Evolutionary conservation across 2,888 invertebrate species (phyloP), one percentile per base, ranked within the genome.

Genomic region (Cataglyphis altisquamis): DNA sequence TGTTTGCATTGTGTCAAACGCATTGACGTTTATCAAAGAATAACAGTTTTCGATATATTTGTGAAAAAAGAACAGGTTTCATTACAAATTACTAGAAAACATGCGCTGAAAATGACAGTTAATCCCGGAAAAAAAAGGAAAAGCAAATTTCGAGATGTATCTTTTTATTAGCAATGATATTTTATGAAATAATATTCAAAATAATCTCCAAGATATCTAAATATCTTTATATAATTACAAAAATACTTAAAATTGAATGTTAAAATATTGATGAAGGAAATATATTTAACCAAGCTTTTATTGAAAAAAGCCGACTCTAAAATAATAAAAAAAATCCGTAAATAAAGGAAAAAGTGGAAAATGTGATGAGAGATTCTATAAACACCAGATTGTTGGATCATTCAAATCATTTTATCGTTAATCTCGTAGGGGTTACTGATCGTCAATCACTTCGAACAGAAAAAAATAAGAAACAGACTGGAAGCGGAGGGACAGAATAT

Each of bases 1-100:
- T 29, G 21, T 52, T 36, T 25, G 12, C 21, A 15, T 32, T 57
- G 41, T 21, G 32, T 32, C 70, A 12, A 45, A 57, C 32, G 8
- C 57, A 55, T 75, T 45, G 66, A 32, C 77, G 41, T 78, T 78
- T 70, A 78, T 78, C 68, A 60, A 70, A 70, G 21, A 45, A 45
- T 45, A 60, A 70, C 57, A 60, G 10, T 39, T 70, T 70, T 32
- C 70, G 21, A 45, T 41, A 10, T 52, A 78, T 68, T 41, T 29
- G 15, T 15, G 5, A 45, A 45, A 41, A 78, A 18, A 70, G 57
- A 41, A 25, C 29, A 55, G 55, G 57, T 70, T 78, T 70, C 12
- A 70, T 68, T 57, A 60, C 8, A 18, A 32, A 70, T 78, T 60
- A 57, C 21, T 3, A 4, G n/a, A 21, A 32, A 68, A 39, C 57